Conservation (phyloP, 2,113 vertebrate genomes). For the Cairina moschata region DNA sequence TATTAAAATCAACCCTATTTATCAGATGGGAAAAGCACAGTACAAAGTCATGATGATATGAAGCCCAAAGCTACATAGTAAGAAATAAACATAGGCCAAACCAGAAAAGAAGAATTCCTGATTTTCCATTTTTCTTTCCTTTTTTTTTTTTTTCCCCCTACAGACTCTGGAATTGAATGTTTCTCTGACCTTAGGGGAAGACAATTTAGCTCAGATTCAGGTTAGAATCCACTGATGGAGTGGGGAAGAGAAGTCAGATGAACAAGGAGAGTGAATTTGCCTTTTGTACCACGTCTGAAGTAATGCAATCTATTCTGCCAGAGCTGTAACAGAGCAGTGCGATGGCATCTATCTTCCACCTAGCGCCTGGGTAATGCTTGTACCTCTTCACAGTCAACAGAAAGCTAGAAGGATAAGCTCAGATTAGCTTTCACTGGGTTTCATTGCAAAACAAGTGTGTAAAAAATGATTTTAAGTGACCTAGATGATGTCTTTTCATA, state of each 20-base stretch:
- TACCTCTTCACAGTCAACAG: background rate
- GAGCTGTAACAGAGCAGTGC: background rate
- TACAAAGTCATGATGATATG: conserved; percentile 2
- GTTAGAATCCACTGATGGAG: background rate
- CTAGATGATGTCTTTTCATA: conserved; percentile 51
- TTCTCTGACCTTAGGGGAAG: background rate
- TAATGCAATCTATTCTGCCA: background rate
- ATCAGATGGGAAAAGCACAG: background rate
- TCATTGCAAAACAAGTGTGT: conserved; percentile 35
- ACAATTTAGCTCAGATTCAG: background rate
- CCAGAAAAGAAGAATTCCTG: background rate
- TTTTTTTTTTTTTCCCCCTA: background rate
- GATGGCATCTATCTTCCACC: background rate
- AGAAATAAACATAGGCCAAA: conserved; percentile 3
- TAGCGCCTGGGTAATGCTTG: background rate
- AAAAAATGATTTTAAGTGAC: conserved; percentile 56
- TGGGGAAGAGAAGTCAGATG: background rate
- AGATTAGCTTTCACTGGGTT: background rate
- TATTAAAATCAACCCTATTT: background rate
- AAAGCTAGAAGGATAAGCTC: conserved; percentile 16
- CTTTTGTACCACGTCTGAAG: background rate
- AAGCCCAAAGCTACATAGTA: background rate
- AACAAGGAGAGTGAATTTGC: background rate
- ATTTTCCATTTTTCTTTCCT: background rate
- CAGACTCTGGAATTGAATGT: background rate